Evolutionary conservation across 1,140 invertebrate genomes (phyloP), one percentile per base, ranked within the genome.

Genomic region (Drosophila athabasca): DNA sequence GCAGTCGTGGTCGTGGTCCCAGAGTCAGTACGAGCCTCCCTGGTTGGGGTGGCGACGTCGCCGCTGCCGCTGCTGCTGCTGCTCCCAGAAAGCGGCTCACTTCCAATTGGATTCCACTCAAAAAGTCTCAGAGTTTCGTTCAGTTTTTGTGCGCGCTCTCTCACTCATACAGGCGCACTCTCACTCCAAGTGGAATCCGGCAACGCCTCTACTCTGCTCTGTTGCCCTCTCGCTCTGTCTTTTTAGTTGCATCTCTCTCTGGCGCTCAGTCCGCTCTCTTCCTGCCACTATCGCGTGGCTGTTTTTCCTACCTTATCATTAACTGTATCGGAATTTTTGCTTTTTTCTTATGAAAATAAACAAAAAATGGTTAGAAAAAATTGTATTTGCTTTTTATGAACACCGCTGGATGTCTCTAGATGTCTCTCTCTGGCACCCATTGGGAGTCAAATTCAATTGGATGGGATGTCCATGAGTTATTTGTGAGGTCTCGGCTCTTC

Each of bases 361-460:
- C 53, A 71, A 51, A 64, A 64, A 54, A 35, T 22, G 15, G 45
- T 19, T 24, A 58, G 44, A 52, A 70, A 43, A 60, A 66, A 71
- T 69, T 64, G 71, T 67, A 79, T 70, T 84, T 79, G 79, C 72
- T 82, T 88, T 88, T 83, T 88, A 88, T 88, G 79, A 88, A 88
- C 83, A 88, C 83, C 64, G 83, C 83, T 88, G 79, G 76, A 76
- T 83, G 83, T 87, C 83, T 79, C 83, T 87, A 88, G 75, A 76
- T 82, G 83, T 88, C 83, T 79, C 83, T 88, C 79, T 88, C 83
- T 88, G 84, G 79, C 83, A 49, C 54, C 76, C 83, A 82, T 51
- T 65, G n/a, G 39, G 76, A 64, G 61, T 64, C 79, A 72, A 87
- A 87, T 88, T 88, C 83, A 88, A 88, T 88, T 88, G 82, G 75